These are phyloP conservation scores for Xestia c-nigrum DNA, from an alignment of 2,888 invertebrate genomes.

Conservation along the genomic window DNA sequence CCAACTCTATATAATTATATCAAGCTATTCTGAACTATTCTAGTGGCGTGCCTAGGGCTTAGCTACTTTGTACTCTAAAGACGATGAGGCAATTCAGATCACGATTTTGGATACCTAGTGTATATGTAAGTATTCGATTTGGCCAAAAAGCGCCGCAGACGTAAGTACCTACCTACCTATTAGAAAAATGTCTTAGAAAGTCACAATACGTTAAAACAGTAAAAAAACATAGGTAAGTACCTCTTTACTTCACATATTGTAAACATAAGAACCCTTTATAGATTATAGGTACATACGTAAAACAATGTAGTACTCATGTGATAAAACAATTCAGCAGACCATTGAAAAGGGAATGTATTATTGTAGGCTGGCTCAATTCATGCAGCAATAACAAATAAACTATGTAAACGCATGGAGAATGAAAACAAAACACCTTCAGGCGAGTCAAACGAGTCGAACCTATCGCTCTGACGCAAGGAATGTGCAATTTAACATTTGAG, in stretches of 20 bases:
- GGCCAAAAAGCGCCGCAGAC: neutral
- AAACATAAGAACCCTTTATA: neutral
- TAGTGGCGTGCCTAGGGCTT: no score
- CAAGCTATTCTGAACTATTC: neutral
- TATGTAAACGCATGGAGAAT: conserved; percentile 42
- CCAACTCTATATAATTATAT: neutral
- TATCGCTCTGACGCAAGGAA: conserved; percentile 69
- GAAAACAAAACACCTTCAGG: conserved; percentile 58
- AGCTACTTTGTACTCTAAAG: neutral
- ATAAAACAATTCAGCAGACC: conserved; percentile 35
- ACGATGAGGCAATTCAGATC: neutral
- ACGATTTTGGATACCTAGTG: neutral
- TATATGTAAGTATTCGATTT: neutral
- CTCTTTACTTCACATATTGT: neutral
- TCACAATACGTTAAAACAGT: neutral
- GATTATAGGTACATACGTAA: neutral
- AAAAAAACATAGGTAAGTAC: neutral
- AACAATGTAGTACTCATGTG: conserved; percentile 8
- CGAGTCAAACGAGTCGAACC: conserved; percentile 55
- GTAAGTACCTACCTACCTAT: no score
- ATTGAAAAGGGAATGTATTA: conserved; percentile 42
- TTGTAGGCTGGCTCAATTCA: conserved; percentile 33
- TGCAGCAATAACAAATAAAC: conserved; percentile 46
- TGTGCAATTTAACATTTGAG: conserved; percentile 73
- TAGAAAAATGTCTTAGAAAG: neutral